Evolutionary conservation across 2,797 vertebrate genomes (phyloP), one percentile per base, ranked within the genome.

Genomic region (Channallabes apus): DNA sequence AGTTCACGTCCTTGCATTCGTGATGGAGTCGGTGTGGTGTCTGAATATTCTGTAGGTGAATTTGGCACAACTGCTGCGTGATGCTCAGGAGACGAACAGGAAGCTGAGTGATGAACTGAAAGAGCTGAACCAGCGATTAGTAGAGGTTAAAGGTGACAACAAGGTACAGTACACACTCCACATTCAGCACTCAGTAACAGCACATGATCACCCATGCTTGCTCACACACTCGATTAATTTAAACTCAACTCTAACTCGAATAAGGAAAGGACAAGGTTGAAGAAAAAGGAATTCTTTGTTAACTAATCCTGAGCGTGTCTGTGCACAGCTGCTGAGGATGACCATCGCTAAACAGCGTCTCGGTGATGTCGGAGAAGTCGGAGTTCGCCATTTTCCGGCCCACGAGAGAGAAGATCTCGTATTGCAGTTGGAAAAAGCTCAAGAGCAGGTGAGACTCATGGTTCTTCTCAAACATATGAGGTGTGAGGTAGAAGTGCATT

Each of bases 141-240:
- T 94, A n/a, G 98, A 99, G 93, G 96, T 97, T 85, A 96, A 98
- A 92, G 98, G 98, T 0, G 98, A 99, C 89, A 99, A 99, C 93
- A 99, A 99, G 98, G n/a, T n/a, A n/a, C n/a, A n/a, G 98, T 99
- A 87, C 6, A 12, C 1, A 0, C 3, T 77, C 24, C 0, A 11
- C 8, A 54, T 69, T 58, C 73, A 56, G 18, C 29, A 77, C 75
- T 20, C 24, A n/a, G 12, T 17, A 71, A n/a, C 71, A 73, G 71
- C 71, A 75, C 71, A 54, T 54, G 22, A 59, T 59, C 56, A 22
- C 29, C 38, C 20, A 32, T 24, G 4, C 32, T 78, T 27, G 32
- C 32, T 38, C 11, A 24, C 11, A 8, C 38, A n/a, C 32, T 46
- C 46, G 2, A 46, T 3, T 7, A 15, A 27, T 73, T 73, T 18